phyloP scores from a whole-genome alignment of 2,113 vertebrate genomes.

The Platycercus adscitus region DNA sequence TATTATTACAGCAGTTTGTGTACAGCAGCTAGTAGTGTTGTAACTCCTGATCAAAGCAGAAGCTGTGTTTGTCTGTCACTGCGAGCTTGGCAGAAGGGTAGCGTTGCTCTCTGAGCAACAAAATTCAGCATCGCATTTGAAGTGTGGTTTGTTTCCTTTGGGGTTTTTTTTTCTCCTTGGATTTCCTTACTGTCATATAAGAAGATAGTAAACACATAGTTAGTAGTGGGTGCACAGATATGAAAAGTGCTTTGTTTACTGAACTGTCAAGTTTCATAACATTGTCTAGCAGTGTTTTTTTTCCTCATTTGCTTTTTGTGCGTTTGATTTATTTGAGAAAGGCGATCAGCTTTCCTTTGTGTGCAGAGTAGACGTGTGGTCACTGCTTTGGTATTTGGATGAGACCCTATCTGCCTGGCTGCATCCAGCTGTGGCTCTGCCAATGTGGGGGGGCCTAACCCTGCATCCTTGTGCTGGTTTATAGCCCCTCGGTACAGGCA shows the following conservation, averaged over 20 bases:
- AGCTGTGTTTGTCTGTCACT: slow-evolving; percentile 7
- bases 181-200: neutral
- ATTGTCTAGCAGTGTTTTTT: neutral
- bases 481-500: neutral
- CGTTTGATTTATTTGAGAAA: neutral
- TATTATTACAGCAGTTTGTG: neutral
- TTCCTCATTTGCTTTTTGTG: neutral
- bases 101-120: neutral
- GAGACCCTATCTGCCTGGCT: neutral
- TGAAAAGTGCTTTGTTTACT: neutral
- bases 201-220: neutral
- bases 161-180: neutral
- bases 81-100: neutral
- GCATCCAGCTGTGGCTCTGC: neutral
- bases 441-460: neutral
- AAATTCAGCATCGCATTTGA: neutral
- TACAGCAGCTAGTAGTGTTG: neutral
- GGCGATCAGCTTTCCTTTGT: neutral
- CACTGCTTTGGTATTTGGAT: neutral
- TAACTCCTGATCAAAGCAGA: slow-evolving; percentile 52
- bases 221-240: neutral
- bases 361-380: fast-evolving
- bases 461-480: neutral
- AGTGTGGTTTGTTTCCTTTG: neutral
- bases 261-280: neutral